Evolutionary conservation across 1,140 invertebrate genomes (phyloP).

Genomic region (Pseudoatta argentina): DNA sequence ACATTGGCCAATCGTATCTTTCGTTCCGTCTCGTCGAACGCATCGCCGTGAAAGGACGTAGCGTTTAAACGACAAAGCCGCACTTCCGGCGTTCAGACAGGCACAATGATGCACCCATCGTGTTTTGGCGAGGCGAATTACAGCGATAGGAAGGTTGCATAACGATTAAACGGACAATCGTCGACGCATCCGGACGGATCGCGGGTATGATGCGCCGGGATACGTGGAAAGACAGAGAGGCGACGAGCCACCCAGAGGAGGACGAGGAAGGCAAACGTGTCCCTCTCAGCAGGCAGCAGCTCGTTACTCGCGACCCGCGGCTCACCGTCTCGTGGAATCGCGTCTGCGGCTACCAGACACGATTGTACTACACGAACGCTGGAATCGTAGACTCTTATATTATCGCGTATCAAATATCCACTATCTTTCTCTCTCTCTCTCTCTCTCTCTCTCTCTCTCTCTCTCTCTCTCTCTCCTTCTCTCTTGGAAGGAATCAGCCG

Average conservation of each 20-base stretch:
- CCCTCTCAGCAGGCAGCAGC: conserved; percentile 62
- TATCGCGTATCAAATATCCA: conserved; percentile 44
- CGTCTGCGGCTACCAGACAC: conserved; percentile 62
- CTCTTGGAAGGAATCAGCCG: background rate
- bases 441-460: background rate
- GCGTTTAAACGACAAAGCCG: conserved; percentile 37
- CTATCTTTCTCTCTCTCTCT: background rate
- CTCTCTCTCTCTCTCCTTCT: background rate
- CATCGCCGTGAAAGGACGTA: background rate
- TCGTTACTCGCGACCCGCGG: conserved; percentile 69
- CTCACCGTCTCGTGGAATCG: conserved; percentile 63
- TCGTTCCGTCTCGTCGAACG: background rate
- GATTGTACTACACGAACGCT: conserved; percentile 40
- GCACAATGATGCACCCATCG: conserved; percentile 6
- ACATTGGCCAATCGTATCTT: conserved; percentile 11
- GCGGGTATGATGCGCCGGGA: conserved; percentile 28
- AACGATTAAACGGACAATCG: conserved; percentile 61
- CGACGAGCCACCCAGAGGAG: background rate
- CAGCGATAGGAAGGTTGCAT: conserved; percentile 45
- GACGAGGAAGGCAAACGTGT: conserved; percentile 45
- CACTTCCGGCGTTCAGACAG: conserved; percentile 37
- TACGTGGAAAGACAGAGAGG: conserved; percentile 27
- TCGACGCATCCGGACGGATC: conserved; percentile 56
- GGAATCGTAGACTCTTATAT: conserved; percentile 37
- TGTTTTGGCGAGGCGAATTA: conserved; percentile 58